Evolutionary conservation across 2,113 vertebrate species (phyloP), one percentile per base, ranked within the genome.

Genomic region (Melanocharis versteri): DNA sequence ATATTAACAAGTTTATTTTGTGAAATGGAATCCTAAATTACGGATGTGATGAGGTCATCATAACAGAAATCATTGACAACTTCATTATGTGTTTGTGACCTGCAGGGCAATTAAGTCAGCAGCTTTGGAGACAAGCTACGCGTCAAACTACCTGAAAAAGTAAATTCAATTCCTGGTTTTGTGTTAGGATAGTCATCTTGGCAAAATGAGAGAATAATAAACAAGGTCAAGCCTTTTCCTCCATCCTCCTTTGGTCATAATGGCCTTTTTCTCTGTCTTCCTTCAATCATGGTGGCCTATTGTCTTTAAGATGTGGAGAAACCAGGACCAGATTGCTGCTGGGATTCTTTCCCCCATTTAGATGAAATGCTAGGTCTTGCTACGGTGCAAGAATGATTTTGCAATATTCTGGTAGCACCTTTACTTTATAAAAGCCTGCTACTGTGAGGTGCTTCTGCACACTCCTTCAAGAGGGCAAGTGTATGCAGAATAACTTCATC

Each of bases 21-120:
- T 95, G 92, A 95, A 93, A 95, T 69, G 18, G 62, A 83, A 92
- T 88, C 64, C 68, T 77, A 60, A 77, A 77, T 91, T 94, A 81
- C 62, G 92, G 60, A 64, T 83, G 18, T 44, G 64, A 86, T 93
- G 94, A 95, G 68, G 70, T 93, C 90, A 83, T 71, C 62, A 66
- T 40, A 83, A 81, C 26, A 88, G 44, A 83, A 93, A 91, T 95
- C 79, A 76, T 24, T 90, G 79, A 66, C 87, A 94, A 83, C 44
- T 93, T 90, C 47, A 47, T 95, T 88, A 64, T n/a, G 40, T 73
- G 11, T 86, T 92, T 66, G 75, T 12, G 26, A 93, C 75, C 76
- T 94, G 75, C 62, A 62, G 26, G 37, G 42, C 68, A 85, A 83
- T 93, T 88, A 88, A 76, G 87, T 78, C 65, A 90, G 92, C 72